Evolutionary conservation across 2,888 invertebrate species (phyloP).

Genomic region (Escarpia spicata): DNA sequence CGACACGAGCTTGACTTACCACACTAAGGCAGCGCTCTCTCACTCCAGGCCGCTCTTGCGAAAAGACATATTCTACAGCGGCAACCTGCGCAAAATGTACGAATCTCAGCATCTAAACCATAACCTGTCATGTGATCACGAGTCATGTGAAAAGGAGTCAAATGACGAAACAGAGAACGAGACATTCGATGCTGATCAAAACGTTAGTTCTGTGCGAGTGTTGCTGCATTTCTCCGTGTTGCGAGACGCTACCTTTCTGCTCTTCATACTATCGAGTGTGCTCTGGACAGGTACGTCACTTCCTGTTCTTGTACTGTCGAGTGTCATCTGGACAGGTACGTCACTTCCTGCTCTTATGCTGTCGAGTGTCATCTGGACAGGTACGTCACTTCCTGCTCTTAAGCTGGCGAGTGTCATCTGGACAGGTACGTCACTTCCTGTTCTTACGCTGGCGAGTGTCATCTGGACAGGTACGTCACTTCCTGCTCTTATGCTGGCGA

Average conservation of each 20-base stretch:
- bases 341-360: neutral
- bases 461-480: too few relatives aligned
- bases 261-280: constrained; percentile 28
- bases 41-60: constrained; percentile 27
- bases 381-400: too few relatives aligned
- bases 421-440: constrained; percentile 36
- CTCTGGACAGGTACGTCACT: constrained; percentile 40
- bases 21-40: neutral
- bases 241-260: constrained; percentile 25
- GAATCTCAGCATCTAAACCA: neutral
- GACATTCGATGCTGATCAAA: neutral
- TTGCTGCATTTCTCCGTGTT: neutral
- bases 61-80: constrained; percentile 40
- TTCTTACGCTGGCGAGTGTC: too few relatives aligned
- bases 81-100: constrained; percentile 32
- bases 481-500: too few relatives aligned
- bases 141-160: neutral
- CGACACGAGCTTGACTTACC: neutral
- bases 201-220: neutral
- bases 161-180: neutral
- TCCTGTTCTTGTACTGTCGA: neutral
- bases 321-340: constrained; percentile 36
- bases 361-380: too few relatives aligned
- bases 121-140: neutral
- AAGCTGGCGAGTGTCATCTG: neutral